These are phyloP conservation scores for Petrocephalus schoutedeni DNA, from an alignment of 2,797 vertebrate species.

Conservation along the genomic window DNA sequence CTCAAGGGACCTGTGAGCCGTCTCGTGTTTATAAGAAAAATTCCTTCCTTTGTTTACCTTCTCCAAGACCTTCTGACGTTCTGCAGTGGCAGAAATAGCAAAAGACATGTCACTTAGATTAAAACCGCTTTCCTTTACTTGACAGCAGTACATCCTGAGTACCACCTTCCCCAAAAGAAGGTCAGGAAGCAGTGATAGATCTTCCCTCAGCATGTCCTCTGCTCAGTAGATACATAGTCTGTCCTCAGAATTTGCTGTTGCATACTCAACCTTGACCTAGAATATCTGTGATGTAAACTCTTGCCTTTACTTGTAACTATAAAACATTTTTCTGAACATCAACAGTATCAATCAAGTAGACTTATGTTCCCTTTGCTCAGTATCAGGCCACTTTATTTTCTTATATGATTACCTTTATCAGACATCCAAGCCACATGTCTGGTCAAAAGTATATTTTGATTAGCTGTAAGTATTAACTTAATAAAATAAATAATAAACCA, in stretches of 20 bases:
- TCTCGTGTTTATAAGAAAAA: slow-evolving; percentile 30
- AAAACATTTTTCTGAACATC: background rate
- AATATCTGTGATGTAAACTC: background rate
- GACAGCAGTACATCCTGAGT: slow-evolving; percentile 22
- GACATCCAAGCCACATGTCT: background rate
- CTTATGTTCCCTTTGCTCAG: background rate
- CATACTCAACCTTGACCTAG: background rate
- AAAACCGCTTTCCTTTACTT: slow-evolving; percentile 25
- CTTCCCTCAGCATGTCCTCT: background rate
- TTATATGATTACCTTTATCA: background rate
- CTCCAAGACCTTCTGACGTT: slow-evolving; percentile 24
- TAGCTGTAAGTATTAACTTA: background rate
- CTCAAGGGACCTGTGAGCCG: slow-evolving; percentile 4
- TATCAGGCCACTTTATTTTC: background rate
- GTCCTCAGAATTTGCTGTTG: background rate
- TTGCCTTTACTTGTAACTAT: background rate
- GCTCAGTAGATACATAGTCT: background rate
- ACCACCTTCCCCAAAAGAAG: slow-evolving; percentile 16
- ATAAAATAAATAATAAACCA: background rate
- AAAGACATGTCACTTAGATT: slow-evolving; percentile 27
- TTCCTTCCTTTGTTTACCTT: slow-evolving; percentile 31
- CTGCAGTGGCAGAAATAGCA: slow-evolving; percentile 25
- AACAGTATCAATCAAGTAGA: background rate
- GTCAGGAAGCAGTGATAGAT: slow-evolving; percentile 11
- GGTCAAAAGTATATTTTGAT: background rate